Evolutionary conservation across 1,140 invertebrate genomes (phyloP).

Genomic region (Megathymus violae): DNA sequence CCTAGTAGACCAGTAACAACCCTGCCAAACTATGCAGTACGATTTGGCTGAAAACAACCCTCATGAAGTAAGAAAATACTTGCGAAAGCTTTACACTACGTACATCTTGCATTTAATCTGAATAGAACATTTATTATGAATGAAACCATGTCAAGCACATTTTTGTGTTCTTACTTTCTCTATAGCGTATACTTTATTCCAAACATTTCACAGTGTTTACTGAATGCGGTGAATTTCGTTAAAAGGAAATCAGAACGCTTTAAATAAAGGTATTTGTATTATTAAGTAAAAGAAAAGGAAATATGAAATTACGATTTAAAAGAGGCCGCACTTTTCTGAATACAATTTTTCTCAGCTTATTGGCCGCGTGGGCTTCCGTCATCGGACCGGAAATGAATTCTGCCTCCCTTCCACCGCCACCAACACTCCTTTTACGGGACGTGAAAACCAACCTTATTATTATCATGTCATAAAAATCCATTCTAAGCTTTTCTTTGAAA

Average conservation of each 20-base stretch:
- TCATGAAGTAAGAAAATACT: neutral
- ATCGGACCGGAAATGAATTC: conserved; percentile 77
- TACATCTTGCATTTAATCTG: conserved; percentile 2
- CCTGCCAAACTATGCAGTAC: conserved; percentile 45
- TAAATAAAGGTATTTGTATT: conserved; percentile 32
- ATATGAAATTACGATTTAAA: conserved; percentile 62
- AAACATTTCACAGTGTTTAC: conserved; percentile 26
- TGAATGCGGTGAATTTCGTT: conserved; percentile 27
- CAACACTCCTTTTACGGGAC: conserved; percentile 43
- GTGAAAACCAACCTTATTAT: conserved; percentile 71
- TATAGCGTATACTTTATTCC: conserved; percentile 15
- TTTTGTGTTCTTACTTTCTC: conserved; percentile 22
- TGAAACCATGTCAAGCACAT: conserved; percentile 15
- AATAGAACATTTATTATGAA: conserved; percentile 18
- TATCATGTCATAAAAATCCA: conserved; percentile 59
- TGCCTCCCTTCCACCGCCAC: conserved; percentile 39
- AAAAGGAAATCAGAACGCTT: conserved; percentile 30
- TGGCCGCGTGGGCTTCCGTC: conserved; percentile 66
- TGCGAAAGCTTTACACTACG: conserved; percentile 10
- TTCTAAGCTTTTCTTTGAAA: conserved; percentile 42
- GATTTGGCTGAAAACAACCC: conserved; percentile 20
- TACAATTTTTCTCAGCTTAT: conserved; percentile 75
- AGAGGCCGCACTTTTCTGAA: conserved; percentile 60
- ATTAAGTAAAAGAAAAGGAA: conserved; percentile 45
- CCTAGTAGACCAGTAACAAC: conserved; percentile 41